Percentiles rank a stretch among this genome's conserved stretches.
phyloP scores from a whole-genome alignment of 2,113 vertebrate genomes.

The Callocephalon fimbriatum region DNA sequence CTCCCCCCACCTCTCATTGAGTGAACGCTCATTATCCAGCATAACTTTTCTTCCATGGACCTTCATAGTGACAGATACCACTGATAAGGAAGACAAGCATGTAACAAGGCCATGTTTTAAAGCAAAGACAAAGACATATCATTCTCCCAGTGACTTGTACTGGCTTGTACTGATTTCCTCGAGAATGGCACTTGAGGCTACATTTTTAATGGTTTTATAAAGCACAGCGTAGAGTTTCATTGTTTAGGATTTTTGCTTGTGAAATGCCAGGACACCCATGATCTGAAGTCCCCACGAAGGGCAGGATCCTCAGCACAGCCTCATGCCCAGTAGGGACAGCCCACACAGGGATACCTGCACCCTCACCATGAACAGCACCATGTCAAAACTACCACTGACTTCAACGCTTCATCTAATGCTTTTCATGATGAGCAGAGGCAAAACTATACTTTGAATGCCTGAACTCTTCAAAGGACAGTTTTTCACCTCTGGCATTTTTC shows the following conservation, averaged over 20 bases:
- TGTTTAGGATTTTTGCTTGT: neutral
- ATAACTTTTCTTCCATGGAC: neutral
- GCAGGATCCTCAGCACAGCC: neutral
- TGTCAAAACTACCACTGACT: rapidly evolving
- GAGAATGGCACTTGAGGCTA: rapidly evolving
- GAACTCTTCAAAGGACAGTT: neutral
- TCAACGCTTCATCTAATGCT: neutral
- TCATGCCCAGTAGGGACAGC: neutral
- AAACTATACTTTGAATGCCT: neutral
- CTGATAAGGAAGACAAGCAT: neutral
- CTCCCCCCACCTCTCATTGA: neutral
- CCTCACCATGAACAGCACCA: no score
- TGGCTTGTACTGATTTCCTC: neutral
- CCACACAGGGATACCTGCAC: rapidly evolving
- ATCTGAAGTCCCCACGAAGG: rapidly evolving
- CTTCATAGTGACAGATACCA: neutral
- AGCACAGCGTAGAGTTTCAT: neutral
- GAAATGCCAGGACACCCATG: neutral
- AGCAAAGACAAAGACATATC: neutral
- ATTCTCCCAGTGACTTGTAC: neutral
- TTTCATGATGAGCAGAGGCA: neutral
- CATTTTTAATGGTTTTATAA: neutral
- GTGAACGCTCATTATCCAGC: neutral
- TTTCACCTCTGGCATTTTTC: neutral
- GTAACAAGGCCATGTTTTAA: neutral